These are phyloP conservation scores for Zaprionus vittiger DNA, from an alignment of 1,140 invertebrate genomes.

Conservation along the genomic window DNA sequence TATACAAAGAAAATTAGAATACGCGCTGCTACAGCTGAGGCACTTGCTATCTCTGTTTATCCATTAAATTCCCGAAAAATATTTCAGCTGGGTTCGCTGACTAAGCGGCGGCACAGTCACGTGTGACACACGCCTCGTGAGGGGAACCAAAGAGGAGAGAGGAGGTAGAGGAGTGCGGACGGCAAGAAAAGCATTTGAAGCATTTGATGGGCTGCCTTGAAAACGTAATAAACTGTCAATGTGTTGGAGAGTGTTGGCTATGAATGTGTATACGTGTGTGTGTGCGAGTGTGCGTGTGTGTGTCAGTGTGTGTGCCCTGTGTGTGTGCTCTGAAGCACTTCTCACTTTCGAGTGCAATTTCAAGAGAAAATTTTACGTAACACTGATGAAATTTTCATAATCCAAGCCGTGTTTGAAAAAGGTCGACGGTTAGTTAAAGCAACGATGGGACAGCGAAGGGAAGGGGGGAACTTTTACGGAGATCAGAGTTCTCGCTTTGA, in stretches of 20 bases:
- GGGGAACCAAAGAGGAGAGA: not conserved
- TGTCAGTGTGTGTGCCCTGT: conserved; percentile 2
- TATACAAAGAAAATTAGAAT: conserved; percentile 7
- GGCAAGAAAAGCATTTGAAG: conserved; percentile 49
- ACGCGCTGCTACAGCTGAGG: not conserved
- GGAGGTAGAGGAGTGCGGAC: not conserved
- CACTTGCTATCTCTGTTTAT: conserved; percentile 16
- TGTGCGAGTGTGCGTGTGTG: conserved; percentile 14
- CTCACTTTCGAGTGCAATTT: conserved; percentile 67
- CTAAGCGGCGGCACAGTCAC: conserved; percentile 21
- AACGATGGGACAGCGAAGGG: not conserved
- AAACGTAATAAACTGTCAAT: conserved; percentile 66
- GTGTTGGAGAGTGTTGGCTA: conserved; percentile 22
- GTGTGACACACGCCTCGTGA: not conserved
- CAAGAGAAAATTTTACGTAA: conserved; percentile 67
- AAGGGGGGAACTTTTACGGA: not conserved
- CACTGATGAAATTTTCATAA: conserved; percentile 71
- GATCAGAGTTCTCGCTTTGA: conserved; percentile 7
- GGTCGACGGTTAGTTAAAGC: conserved; percentile 26
- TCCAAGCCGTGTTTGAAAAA: conserved; percentile 49
- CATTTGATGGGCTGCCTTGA: conserved; percentile 73
- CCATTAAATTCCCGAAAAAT: conserved; percentile 11
- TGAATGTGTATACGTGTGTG: conserved; percentile 22
- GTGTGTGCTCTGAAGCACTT: conserved; percentile 19
- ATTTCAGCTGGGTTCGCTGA: conserved; percentile 1